phyloP scores from a whole-genome alignment of 2,888 invertebrate genomes.

The Clunio marinus region DNA sequence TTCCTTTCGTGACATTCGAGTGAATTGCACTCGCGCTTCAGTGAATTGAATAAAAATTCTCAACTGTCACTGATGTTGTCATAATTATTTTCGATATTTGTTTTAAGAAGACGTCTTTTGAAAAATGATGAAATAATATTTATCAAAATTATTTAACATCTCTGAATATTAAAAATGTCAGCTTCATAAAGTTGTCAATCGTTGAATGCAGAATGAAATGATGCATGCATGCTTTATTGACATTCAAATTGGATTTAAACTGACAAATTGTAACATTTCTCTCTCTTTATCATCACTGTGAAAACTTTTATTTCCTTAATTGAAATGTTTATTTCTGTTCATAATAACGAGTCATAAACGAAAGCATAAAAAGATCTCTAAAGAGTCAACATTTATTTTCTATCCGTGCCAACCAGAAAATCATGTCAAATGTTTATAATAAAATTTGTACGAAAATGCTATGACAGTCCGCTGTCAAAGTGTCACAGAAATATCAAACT shows the following conservation, averaged over 20 bases:
- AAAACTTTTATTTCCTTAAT: too few species aligned
- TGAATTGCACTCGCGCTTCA: not conserved
- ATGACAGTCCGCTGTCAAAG: not conserved
- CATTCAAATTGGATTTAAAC: not conserved
- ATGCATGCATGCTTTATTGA: not conserved
- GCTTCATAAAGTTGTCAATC: not conserved
- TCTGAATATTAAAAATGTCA: too few species aligned
- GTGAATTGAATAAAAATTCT: not conserved
- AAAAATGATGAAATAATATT: too few species aligned
- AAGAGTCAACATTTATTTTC: not conserved
- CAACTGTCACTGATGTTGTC: too few species aligned
- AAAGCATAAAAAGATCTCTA: not conserved
- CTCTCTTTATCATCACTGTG: too few species aligned
- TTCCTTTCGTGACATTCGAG: not conserved
- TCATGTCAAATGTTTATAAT: not conserved
- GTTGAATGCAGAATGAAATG: not conserved
- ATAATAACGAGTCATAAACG: too few species aligned
- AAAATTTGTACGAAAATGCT: not conserved
- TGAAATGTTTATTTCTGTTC: too few species aligned
- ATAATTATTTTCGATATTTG: too few species aligned
- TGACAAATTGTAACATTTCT: not conserved
- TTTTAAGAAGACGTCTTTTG: too few species aligned
- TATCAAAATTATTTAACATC: too few species aligned
- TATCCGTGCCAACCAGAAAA: not conserved
- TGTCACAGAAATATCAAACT: not conserved